Evolutionary conservation across 2,113 vertebrate genomes (phyloP).

Genomic region (Garra rufa): DNA sequence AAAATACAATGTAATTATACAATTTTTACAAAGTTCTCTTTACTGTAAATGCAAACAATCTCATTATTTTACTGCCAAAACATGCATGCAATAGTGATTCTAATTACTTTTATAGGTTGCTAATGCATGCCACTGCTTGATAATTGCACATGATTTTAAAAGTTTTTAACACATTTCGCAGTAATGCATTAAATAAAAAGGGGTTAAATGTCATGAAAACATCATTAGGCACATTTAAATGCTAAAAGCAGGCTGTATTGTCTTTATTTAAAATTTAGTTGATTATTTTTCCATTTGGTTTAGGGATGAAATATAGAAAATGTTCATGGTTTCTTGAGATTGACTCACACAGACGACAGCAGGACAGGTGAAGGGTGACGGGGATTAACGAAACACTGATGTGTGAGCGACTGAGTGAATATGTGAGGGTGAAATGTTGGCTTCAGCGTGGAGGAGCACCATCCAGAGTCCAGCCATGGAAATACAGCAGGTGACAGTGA

Average conservation of each 20-base stretch:
- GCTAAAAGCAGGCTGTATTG: neutral
- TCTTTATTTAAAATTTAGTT: neutral
- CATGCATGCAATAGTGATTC: neutral
- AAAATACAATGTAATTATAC: too few relatives aligned
- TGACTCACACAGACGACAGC: slow-evolving; percentile 22
- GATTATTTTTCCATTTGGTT: neutral
- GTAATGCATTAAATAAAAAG: neutral
- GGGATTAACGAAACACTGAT: slow-evolving; percentile 7
- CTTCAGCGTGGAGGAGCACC: neutral
- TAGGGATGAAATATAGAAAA: neutral
- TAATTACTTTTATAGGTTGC: neutral
- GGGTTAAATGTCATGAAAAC: neutral
- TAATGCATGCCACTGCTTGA: neutral
- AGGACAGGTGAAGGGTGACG: slow-evolving; percentile 30
- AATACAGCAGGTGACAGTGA: slow-evolving; percentile 1
- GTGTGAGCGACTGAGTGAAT: neutral
- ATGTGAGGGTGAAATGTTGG: neutral
- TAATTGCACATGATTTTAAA: too few relatives aligned
- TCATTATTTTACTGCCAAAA: neutral
- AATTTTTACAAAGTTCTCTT: neutral
- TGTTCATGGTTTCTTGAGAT: slow-evolving; percentile 11
- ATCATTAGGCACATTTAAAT: neutral
- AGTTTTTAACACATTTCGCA: too few relatives aligned
- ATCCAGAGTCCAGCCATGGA: slow-evolving; percentile 22
- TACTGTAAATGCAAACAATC: neutral